Evolutionary conservation across 1,140 invertebrate genomes (phyloP), one percentile per base, ranked within the genome.

Genomic region (Bombus polaris): DNA sequence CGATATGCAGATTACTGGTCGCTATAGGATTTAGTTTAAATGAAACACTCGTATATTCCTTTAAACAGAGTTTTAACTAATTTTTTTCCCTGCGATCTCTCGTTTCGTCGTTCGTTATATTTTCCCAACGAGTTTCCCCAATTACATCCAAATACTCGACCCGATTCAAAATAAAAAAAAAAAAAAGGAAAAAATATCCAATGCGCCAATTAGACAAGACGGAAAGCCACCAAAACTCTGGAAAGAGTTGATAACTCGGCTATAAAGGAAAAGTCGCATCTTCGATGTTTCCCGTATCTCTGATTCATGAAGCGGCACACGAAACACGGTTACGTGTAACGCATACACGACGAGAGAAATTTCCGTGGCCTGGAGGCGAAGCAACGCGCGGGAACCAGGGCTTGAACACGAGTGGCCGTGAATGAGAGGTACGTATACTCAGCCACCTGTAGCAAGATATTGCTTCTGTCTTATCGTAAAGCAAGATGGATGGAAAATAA

Each of bases 371-470:
- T 6, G 10, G 15, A 10, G 42, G 28, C 12, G 1, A 42, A 5
- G 13, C 12, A 1, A 32, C 35, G 42, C 44, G 12, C 32, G n/a
- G 47, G 74, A 59, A n/a, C 42, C 39, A 25, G 6, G 22, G 39
- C n/a, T 37, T n/a, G 47, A 73, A 59, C 68, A 81, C 32, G 42
- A 75, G 81, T 77, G 42, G 62, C 62, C 74, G 81, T 77, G 81
- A 83, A 83, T 42, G 74, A 83, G 74, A 66, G 81, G 35, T 62
- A 62, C 76, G 37, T 75, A 83, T 47, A 86, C 76, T 83, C 85
- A 37, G 80, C 85, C 85, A 86, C 85, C 85, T 86, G 85, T 86
- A 83, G 85, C 80, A 65, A 83, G 72, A 86, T 82, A 86, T 86
- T 75, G 80, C 72, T 57, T 83, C 85, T 86, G 85, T 83, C 80